Conservation (phyloP, 2,797 vertebrate species). For the Lutjanus campechanus region DNA sequence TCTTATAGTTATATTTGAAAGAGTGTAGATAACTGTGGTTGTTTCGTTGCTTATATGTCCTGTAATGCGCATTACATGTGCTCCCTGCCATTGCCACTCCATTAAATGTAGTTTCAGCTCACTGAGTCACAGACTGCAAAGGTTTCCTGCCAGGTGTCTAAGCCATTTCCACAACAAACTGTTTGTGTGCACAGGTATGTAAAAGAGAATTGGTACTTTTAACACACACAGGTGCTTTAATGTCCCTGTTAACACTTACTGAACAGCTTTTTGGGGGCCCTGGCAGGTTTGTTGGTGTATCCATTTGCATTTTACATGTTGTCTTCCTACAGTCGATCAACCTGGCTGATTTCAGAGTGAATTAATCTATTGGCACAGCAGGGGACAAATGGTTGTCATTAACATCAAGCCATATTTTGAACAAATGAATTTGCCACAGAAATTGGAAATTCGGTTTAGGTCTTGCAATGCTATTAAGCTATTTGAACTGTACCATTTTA, state of each 20-base stretch:
- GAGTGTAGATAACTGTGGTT: not conserved
- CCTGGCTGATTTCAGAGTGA: conserved; percentile 29
- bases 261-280: conserved; percentile 29
- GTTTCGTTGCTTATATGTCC: not conserved
- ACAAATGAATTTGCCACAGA: conserved; percentile 15
- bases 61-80: not conserved
- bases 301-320: conserved; percentile 42
- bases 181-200: conserved; percentile 23
- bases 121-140: conserved; percentile 20
- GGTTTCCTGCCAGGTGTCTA: conserved; percentile 14
- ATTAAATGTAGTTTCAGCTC: conserved; percentile 13
- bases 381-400: conserved; percentile 34
- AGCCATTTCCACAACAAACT: conserved; percentile 25
- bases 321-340: conserved; percentile 28
- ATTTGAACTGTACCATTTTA: not conserved
- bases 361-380: conserved; percentile 52
- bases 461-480: not conserved
- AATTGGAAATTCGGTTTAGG: not conserved
- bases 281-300: conserved; percentile 14
- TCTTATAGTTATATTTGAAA: not conserved
- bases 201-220: conserved; percentile 10
- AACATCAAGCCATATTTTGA: conserved; percentile 18
- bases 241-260: conserved; percentile 19
- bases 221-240: conserved; percentile 23
- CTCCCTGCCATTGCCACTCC: not conserved